Evolutionary conservation across 2,888 invertebrate species (phyloP).

Genomic region (Panzeria rudis): DNA sequence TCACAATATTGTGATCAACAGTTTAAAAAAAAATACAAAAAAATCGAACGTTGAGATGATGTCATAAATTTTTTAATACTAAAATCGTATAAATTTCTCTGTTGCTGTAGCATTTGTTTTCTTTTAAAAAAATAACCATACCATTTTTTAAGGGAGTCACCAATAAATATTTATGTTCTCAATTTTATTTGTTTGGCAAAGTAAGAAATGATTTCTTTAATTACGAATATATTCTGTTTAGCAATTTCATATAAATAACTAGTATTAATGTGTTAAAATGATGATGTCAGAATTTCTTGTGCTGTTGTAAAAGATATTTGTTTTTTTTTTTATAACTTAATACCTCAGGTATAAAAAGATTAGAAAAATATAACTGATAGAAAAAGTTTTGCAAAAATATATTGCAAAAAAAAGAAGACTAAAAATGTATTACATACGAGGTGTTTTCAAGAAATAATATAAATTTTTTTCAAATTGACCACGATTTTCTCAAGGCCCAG

Average conservation of each 20-base stretch:
- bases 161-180: conserved; percentile 8
- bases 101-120: background rate
- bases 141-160: conserved; percentile 23
- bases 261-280: background rate
- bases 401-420: background rate
- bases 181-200: conserved; percentile 29
- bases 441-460: background rate
- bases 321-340: background rate
- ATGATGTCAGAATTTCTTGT: conserved; percentile 71
- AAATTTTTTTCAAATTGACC: background rate
- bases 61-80: conserved; percentile 53
- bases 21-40: background rate
- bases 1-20: conserved; percentile 32
- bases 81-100: conserved; percentile 16
- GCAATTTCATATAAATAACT: background rate
- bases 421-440: background rate
- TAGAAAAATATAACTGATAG: background rate
- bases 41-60: conserved; percentile 36
- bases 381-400: background rate
- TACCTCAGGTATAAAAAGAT: background rate
- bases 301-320: background rate
- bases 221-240: background rate
- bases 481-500: too few relatives aligned
- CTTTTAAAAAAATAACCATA: background rate
- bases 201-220: conserved; percentile 40